Evolutionary conservation across 2,888 invertebrate genomes (phyloP).

Genomic region (Chaetogeoica ovagalla): DNA sequence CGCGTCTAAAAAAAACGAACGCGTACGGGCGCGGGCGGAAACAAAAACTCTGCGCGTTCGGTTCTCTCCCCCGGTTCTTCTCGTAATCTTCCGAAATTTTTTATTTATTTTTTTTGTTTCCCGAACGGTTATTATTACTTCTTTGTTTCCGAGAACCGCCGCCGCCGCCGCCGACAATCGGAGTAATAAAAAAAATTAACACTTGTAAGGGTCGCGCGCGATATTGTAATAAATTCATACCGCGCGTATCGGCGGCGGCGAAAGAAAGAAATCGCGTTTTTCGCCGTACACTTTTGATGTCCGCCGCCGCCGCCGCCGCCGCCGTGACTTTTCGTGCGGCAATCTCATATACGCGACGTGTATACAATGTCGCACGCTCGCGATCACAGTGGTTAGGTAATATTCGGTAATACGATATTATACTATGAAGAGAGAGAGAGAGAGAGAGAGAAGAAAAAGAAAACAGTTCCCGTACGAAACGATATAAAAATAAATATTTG

Average conservation of each 20-base stretch:
- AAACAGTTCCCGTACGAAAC: no score
- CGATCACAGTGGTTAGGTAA: neutral
- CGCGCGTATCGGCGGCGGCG: no score
- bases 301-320: neutral
- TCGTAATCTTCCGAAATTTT: conserved; percentile 41
- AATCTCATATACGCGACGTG: no score
- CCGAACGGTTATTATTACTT: conserved; percentile 32
- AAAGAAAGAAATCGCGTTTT: conserved; percentile 5
- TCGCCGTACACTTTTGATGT: neutral
- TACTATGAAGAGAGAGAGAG: no score
- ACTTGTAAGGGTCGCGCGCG: no score
- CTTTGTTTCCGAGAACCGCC: conserved; percentile 16
- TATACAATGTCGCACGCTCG: neutral
- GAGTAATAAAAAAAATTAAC: conserved; percentile 13
- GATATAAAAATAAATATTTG: no score
- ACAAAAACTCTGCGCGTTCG: neutral
- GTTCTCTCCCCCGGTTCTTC: conserved; percentile 1
- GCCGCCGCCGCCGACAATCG: conserved; percentile 19
- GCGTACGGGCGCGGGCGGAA: no score
- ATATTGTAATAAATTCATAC: no score
- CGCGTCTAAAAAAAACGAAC: conserved; percentile 50
- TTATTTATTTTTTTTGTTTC: conserved; percentile 19
- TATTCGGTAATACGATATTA: neutral
- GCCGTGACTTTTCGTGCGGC: neutral
- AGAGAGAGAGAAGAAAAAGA: no score